Percentiles rank a stretch among this genome's conserved stretches.
These are phyloP conservation scores for Agrypnia vestita DNA, from an alignment of 1,140 invertebrate genomes.

Conservation along the genomic window DNA sequence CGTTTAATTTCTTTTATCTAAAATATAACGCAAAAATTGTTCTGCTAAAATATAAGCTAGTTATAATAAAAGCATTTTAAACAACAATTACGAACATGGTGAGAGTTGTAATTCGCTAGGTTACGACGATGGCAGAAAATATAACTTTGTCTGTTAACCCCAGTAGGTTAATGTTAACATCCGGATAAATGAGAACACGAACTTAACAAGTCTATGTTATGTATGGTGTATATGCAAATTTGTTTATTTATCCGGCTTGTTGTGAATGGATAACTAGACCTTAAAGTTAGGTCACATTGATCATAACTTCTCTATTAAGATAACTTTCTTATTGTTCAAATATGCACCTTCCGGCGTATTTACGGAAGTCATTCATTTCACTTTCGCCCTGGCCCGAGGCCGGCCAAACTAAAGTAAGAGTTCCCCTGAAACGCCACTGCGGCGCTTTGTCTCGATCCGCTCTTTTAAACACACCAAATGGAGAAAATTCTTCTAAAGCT, in stretches of 20 bases:
- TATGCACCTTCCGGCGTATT: slow-evolving; percentile 40
- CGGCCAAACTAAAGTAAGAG: slow-evolving; percentile 22
- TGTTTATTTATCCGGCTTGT: background rate
- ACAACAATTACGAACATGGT: no score
- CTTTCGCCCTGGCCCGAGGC: slow-evolving; percentile 22
- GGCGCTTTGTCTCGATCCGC: background rate
- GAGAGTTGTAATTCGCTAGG: no score
- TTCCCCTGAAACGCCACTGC: background rate
- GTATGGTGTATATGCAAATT: slow-evolving; percentile 7
- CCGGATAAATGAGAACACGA: no score
- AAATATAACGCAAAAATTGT: no score
- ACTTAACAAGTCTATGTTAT: no score
- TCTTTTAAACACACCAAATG: background rate
- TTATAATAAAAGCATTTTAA: no score
- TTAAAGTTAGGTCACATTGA: slow-evolving; percentile 30
- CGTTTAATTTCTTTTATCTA: no score
- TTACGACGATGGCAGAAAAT: no score
- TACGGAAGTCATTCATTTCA: slow-evolving; percentile 37
- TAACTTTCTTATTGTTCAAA: slow-evolving; percentile 38
- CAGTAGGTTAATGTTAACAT: no score
- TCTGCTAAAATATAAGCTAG: no score
- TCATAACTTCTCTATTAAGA: slow-evolving; percentile 19
- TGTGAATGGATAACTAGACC: slow-evolving; percentile 25
- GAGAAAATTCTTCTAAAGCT: no score
- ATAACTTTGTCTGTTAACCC: no score